Evolutionary conservation across 2,888 invertebrate species (phyloP).

Genomic region (Leucophora obtusa): DNA sequence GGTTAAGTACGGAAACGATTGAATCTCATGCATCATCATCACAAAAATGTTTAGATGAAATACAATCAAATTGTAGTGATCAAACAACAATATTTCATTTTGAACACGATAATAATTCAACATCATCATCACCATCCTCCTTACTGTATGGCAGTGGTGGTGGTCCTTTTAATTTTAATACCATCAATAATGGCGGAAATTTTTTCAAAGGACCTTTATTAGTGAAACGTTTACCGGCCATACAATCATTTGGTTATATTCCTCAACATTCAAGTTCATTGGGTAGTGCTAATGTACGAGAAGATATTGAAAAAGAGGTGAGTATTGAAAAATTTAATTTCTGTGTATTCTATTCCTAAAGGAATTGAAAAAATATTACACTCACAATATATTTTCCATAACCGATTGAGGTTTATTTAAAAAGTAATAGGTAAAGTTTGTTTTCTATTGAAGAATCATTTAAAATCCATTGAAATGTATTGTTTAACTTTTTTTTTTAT

Average conservation of each 20-base stretch:
- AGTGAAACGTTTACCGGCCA: slow-evolving; percentile 70
- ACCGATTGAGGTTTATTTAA: no score
- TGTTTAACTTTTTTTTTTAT: no score
- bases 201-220: slow-evolving; percentile 64
- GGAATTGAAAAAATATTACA: no score
- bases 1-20: slow-evolving; percentile 67
- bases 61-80: slow-evolving; percentile 69
- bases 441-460: no score
- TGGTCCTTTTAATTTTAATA: slow-evolving; percentile 27
- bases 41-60: slow-evolving; percentile 67
- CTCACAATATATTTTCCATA: no score
- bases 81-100: slow-evolving; percentile 68
- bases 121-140: slow-evolving; percentile 67
- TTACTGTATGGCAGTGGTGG: slow-evolving; percentile 56
- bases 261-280: slow-evolving; percentile 56
- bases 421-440: no score
- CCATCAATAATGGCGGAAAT: slow-evolving; percentile 25
- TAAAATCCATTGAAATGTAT: no score
- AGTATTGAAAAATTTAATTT: slow-evolving; percentile 60
- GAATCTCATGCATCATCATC: slow-evolving; percentile 61
- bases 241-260: slow-evolving; percentile 73
- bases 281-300: slow-evolving; percentile 69
- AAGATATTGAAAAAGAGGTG: slow-evolving; percentile 71
- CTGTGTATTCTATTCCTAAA: no score
- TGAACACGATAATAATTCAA: slow-evolving; percentile 67